Evolutionary conservation across 2,888 invertebrate genomes (phyloP).

Genomic region (Diploptera punctata): DNA sequence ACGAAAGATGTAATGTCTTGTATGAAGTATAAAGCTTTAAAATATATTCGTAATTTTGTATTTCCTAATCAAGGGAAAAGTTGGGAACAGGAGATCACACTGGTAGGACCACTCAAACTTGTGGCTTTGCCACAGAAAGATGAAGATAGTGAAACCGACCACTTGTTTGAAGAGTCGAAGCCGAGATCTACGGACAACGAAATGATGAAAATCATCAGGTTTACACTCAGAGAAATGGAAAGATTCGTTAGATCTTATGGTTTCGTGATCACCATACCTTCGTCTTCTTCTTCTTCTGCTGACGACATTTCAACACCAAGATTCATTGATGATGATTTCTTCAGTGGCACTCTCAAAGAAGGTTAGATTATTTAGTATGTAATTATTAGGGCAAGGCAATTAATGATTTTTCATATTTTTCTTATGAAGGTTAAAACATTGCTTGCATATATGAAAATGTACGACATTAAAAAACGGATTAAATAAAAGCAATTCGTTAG

Average conservation of each 20-base stretch:
- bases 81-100: not conserved
- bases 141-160: too few species aligned
- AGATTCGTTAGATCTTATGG: not conserved
- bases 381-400: too few species aligned
- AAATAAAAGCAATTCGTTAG: too few species aligned
- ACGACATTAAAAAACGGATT: too few species aligned
- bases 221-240: not conserved
- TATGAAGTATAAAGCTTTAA: not conserved
- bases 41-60: not conserved
- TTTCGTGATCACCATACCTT: not conserved
- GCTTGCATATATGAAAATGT: too few species aligned
- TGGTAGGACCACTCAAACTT: not conserved
- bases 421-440: too few species aligned
- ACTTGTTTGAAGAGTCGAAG: not conserved
- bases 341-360: not conserved
- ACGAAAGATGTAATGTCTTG: not conserved
- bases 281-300: not conserved
- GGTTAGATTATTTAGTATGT: not conserved
- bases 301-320: not conserved
- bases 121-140: not conserved
- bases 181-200: not conserved
- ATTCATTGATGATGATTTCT: constrained; percentile 1
- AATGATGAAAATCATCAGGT: not conserved
- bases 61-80: not conserved
- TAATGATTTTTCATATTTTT: too few species aligned